Conservation (phyloP, 1,140 invertebrate genomes). For the Rhynchophorus ferrugineus region DNA sequence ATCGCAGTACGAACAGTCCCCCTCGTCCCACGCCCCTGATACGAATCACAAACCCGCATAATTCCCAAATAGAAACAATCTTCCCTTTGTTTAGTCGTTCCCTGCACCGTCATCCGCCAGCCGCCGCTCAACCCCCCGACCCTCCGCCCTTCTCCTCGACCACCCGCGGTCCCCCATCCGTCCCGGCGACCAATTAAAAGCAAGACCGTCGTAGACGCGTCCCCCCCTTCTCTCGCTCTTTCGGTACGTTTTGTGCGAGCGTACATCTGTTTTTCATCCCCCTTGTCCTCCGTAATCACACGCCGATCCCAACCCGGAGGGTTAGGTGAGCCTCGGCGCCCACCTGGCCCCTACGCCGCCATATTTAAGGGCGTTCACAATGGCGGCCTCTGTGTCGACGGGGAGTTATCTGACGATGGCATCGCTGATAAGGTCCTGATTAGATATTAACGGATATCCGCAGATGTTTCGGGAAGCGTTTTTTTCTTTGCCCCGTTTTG, state of each 20-base stretch:
- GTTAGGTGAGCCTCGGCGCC: conserved; percentile 24
- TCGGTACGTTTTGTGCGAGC: conserved; percentile 19
- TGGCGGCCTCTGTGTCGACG: conserved; percentile 29
- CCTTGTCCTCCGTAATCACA: conserved; percentile 18
- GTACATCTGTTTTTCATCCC: conserved; percentile 25
- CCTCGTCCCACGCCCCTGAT: too few species aligned
- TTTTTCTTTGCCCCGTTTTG: too few species aligned
- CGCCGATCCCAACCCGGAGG: conserved; percentile 19
- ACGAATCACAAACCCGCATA: too few species aligned
- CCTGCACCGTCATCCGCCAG: too few species aligned
- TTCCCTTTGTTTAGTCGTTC: too few species aligned
- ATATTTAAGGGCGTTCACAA: conserved; percentile 33
- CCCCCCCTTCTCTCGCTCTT: conserved; percentile 10
- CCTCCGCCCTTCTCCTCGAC: too few species aligned
- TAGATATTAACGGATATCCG: conserved; percentile 38
- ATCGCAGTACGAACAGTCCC: too few species aligned
- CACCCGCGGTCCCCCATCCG: conserved; percentile 12
- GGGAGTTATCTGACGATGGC: conserved; percentile 34
- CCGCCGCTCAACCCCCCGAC: too few species aligned
- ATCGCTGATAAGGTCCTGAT: conserved; percentile 33
- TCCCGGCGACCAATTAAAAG: conserved; percentile 8
- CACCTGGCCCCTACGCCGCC: conserved; percentile 25
- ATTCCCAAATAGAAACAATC: too few species aligned
- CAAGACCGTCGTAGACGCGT: too few species aligned
- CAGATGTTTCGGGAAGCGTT: conserved; percentile 31